Evolutionary conservation across 1,140 invertebrate species (phyloP).

Genomic region (Papilio helenus): DNA sequence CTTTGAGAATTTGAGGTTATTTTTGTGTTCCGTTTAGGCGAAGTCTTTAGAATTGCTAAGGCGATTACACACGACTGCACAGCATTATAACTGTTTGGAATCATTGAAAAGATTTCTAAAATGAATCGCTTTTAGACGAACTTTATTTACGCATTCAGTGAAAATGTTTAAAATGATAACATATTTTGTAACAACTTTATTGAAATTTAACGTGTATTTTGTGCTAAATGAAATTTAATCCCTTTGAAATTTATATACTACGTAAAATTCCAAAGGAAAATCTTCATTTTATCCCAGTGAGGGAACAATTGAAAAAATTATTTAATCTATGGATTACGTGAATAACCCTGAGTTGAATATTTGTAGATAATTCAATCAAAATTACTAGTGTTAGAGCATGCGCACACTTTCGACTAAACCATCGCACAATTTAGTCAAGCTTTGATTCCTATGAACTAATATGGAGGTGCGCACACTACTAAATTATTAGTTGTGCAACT

Average conservation of each 20-base stretch:
- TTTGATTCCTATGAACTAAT: too few relatives aligned
- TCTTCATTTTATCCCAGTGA: too few relatives aligned
- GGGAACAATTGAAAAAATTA: too few relatives aligned
- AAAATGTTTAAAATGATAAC: not conserved
- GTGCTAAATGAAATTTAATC: not conserved
- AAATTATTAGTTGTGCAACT: too few relatives aligned
- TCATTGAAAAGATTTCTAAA: conserved; percentile 35
- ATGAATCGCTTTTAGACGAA: conserved; percentile 14
- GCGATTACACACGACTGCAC: conserved; percentile 45
- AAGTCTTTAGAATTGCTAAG: conserved; percentile 50
- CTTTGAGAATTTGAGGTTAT: conserved; percentile 45
- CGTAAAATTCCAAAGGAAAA: not conserved
- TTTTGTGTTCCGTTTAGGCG: conserved; percentile 44
- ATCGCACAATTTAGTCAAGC: too few relatives aligned
- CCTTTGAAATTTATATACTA: not conserved
- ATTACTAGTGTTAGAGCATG: too few relatives aligned
- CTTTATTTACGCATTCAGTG: conserved; percentile 7
- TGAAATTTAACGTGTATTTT: not conserved
- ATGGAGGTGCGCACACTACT: too few relatives aligned
- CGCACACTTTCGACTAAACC: too few relatives aligned
- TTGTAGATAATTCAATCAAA: too few relatives aligned
- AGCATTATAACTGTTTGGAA: conserved; percentile 31
- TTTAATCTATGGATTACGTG: too few relatives aligned
- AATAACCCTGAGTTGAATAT: too few relatives aligned
- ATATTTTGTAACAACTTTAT: not conserved